Base-by-base conservation (phyloP, 2,113 vertebrate genomes). In the Podarcis muralis region DNA sequence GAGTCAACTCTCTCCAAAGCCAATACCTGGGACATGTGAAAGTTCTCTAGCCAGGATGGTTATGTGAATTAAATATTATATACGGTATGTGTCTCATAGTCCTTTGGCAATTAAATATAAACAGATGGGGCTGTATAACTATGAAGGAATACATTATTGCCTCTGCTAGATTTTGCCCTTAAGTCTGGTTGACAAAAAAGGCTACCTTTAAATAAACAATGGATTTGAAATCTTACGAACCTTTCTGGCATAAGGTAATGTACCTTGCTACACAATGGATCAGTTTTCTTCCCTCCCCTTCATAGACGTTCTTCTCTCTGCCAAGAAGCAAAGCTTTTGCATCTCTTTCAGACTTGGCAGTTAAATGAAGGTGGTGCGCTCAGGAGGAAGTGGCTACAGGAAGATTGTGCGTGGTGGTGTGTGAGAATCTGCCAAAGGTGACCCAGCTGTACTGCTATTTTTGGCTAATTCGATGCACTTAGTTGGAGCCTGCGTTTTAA, bases 401-500 rank as follows among this genome's bases (percentile, higher is more conserved):
- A 93, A 93, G 81, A 84, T 89, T 90, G 87, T 90, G 48, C 76
- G 15, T 57, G 40, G 13, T 90, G 75, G 88, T 93, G 91, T 88
- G 93, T 94, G 91, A 87, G 83, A 89, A 90, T 92, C 84, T 95
- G 92, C 94, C 91, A 95, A 91, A 95, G 92, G 93, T 95, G 92
- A 82, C 90, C 87, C 93, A 93, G 89, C 93, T 95, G 88, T 88
- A 94, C 89, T 93, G 88, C 93, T 95, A 91, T 95, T 96, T 95
- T 93, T 77, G 91, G 92, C 77, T 95, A 90, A 90, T 95, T 92
- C 84, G 81, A 15, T 88, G 87, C 80, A 90, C 91, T 95, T 92
- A 93, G 89, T 91, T 84, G 87, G 91, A 92, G 82, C 85, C 93
- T 90, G 85, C 11, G 1, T 85, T 89, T 92, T 94, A 94, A 91